Conservation (phyloP, 2,113 vertebrate genomes). For the Myrmecophaga tridactyla region DNA sequence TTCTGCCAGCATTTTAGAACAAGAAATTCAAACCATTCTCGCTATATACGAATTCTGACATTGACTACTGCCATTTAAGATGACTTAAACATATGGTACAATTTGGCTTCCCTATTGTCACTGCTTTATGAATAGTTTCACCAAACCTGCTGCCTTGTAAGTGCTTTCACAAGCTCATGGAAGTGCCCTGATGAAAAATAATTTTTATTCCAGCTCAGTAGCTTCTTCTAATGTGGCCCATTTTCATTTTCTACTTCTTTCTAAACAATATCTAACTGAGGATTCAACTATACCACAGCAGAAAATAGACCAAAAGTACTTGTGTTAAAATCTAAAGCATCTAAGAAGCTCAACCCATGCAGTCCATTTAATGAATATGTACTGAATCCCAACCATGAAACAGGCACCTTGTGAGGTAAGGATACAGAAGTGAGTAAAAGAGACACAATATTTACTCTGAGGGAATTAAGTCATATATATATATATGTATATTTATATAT, state of each 20-base stretch:
- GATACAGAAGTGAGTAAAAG: not conserved
- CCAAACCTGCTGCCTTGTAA: not conserved
- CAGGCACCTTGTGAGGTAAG: not conserved
- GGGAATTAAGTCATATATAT: not conserved
- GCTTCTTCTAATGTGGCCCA: not conserved
- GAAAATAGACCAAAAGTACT: not conserved
- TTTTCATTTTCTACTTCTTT: not conserved
- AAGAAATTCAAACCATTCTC: not conserved
- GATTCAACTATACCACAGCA: not conserved
- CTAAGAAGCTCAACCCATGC: not conserved
- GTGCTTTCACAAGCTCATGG: not conserved
- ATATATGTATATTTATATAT: too few species aligned
- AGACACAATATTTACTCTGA: not conserved
- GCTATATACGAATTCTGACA: not conserved
- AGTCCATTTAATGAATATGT: not conserved
- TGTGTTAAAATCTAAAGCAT: not conserved
- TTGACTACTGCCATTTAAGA: not conserved
- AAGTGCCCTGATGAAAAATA: not conserved
- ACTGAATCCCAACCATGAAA: not conserved
- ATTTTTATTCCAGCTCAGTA: not conserved
- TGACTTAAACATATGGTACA: not conserved
- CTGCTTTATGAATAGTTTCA: not conserved
- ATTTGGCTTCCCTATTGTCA: not conserved
- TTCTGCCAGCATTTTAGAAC: not conserved
- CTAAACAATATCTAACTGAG: not conserved